A percentile compares a stretch with the other conserved stretches of the same genome.
Conservation (phyloP, 2,888 invertebrate species). For the Dryobotodes eremita region DNA sequence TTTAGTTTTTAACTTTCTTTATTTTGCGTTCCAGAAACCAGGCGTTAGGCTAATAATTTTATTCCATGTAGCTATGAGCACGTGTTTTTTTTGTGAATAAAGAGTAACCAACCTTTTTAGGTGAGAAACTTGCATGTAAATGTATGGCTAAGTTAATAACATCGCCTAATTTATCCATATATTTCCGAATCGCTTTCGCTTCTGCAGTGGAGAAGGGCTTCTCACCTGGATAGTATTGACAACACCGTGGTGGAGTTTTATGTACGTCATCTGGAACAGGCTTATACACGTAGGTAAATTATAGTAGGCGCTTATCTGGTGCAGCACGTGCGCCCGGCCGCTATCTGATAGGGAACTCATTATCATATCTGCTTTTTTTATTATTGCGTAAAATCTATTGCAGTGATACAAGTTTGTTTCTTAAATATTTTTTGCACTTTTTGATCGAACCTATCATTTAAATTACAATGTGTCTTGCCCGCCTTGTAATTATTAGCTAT, state of each 20-base stretch:
- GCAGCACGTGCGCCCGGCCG: conserved; percentile 12
- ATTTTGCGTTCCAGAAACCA: not conserved
- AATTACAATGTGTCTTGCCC: no score
- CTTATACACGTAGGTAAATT: conserved; percentile 13
- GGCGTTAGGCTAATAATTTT: not conserved
- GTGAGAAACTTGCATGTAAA: conserved; percentile 83
- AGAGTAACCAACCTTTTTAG: conserved; percentile 77
- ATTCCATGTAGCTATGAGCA: not conserved
- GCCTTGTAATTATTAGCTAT: not conserved
- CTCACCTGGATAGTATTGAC: conserved; percentile 83
- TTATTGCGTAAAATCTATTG: conserved; percentile 18
- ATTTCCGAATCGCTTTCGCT: conserved; percentile 82
- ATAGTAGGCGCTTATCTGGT: conserved; percentile 30
- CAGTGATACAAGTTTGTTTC: conserved; percentile 2
- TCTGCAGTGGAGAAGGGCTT: conserved; percentile 85
- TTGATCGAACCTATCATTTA: not conserved
- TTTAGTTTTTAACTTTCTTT: not conserved
- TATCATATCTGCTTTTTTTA: conserved; percentile 25
- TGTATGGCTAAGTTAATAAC: conserved; percentile 81
- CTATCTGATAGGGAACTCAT: conserved; percentile 42
- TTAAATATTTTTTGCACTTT: not conserved
- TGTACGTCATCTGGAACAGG: conserved; percentile 81
- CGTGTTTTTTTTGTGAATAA: not conserved
- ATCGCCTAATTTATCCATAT: conserved; percentile 80
- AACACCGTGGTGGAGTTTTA: conserved; percentile 82